Conservation (phyloP, 1,140 invertebrate species). For the Harpegnathos saltator region DNA sequence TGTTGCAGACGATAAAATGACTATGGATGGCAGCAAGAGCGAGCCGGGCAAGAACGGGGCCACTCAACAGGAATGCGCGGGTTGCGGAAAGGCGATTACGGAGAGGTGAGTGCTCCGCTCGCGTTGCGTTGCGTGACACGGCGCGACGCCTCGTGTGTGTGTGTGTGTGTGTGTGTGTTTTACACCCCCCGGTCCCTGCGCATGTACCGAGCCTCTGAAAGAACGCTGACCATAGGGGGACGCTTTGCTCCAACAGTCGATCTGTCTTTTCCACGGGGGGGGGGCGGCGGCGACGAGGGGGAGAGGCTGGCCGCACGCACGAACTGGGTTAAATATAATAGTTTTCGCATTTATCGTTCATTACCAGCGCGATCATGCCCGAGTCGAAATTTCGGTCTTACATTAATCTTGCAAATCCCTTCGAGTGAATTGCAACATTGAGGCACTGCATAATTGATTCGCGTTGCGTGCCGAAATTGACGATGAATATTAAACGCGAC, state of each 20-base stretch:
- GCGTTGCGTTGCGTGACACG: constrained; percentile 42
- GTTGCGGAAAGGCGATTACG: constrained; percentile 91
- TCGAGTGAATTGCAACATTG: too few species aligned
- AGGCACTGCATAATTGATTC: too few species aligned
- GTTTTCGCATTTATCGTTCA: constrained; percentile 8
- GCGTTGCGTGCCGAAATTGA: too few species aligned
- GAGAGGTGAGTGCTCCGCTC: constrained; percentile 86
- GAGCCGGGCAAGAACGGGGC: constrained; percentile 83
- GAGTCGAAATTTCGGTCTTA: too few species aligned
- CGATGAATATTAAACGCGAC: too few species aligned
- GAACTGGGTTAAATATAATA: constrained; percentile 12
- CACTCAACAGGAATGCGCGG: constrained; percentile 89
- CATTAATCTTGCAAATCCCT: too few species aligned
- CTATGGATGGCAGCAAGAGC: constrained; percentile 87
- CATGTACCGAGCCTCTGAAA: not conserved
- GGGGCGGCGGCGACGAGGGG: too few species aligned
- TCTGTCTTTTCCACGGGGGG: not conserved
- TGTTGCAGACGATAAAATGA: constrained; percentile 79
- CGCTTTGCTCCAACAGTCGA: constrained; percentile 25
- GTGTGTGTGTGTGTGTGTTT: not conserved
- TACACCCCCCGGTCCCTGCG: not conserved
- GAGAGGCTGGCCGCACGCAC: not conserved
- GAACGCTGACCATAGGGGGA: constrained; percentile 7
- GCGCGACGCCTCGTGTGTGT: constrained; percentile 3
- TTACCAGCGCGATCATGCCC: not conserved